Conservation (phyloP, 64 coral and sea anemone genomes). For the Montipora sp. region DNA sequence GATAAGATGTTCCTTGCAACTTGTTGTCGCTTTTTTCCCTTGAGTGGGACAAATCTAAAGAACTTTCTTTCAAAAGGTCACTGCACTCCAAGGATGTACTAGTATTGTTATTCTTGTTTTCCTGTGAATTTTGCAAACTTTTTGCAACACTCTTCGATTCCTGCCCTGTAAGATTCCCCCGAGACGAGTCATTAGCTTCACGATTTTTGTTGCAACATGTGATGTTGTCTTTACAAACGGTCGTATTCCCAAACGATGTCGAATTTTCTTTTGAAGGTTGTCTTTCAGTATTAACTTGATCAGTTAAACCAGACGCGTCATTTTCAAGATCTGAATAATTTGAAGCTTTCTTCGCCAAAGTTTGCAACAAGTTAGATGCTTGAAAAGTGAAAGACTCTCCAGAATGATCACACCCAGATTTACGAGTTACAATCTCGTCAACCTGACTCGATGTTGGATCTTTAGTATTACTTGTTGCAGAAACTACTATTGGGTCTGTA, state of each 20-base stretch:
- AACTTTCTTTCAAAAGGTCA: background rate
- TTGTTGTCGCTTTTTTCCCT: background rate
- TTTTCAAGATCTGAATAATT: background rate
- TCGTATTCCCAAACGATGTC: background rate
- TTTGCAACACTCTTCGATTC: background rate
- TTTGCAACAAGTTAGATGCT: slow-evolving; percentile 23
- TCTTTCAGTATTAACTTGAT: background rate
- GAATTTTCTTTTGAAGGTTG: slow-evolving; percentile 20
- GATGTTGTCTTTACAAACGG: background rate
- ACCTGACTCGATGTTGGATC: background rate
- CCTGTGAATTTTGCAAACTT: background rate
- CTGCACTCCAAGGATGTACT: background rate
- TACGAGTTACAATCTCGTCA: background rate
- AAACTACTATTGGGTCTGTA: background rate
- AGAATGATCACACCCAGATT: background rate
- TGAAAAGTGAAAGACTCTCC: background rate
- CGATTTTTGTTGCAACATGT: background rate
- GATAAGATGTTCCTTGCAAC: background rate
- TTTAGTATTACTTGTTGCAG: background rate
- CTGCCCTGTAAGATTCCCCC: background rate
- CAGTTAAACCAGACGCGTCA: background rate
- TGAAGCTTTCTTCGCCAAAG: background rate
- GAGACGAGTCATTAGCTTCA: background rate
- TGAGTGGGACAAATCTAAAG: background rate
- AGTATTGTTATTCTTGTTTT: background rate